These are phyloP conservation scores for Uropetala carovei DNA, from an alignment of 2,888 invertebrate species.

Conservation along the genomic window DNA sequence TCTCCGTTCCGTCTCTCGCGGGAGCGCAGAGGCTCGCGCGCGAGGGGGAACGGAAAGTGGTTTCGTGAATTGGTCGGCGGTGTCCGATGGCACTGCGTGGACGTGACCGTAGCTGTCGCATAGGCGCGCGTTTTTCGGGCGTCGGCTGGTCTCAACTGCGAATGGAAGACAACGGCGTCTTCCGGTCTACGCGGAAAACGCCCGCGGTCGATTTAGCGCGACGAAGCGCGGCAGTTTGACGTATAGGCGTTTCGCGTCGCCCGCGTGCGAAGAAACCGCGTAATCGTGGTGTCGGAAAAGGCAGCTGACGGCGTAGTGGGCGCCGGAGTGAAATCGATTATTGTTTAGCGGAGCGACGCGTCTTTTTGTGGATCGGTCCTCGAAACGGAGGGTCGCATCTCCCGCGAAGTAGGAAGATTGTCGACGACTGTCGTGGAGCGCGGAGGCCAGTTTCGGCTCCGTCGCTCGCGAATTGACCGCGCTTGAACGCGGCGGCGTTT, in stretches of 20 bases:
- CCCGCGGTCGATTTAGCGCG: too few species aligned
- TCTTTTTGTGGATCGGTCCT: background rate
- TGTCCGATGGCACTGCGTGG: background rate
- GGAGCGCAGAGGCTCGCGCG: background rate
- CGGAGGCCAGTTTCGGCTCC: too few species aligned
- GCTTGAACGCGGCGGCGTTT: background rate
- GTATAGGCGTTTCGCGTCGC: background rate
- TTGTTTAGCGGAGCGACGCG: background rate
- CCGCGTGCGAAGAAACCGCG: background rate
- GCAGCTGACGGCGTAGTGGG: background rate
- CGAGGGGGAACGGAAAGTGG: background rate
- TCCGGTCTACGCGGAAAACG: background rate
- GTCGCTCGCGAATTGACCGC: background rate
- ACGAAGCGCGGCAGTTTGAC: too few species aligned
- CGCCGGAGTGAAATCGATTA: background rate
- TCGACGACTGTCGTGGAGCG: too few species aligned
- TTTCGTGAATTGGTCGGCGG: background rate
- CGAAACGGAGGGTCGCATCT: background rate
- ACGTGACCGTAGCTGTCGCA: background rate
- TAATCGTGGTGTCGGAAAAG: background rate
- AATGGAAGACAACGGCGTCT: background rate
- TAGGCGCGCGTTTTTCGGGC: background rate
- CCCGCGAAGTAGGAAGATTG: background rate
- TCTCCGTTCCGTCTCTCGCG: too few species aligned
- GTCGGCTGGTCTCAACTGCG: background rate